phyloP scores from a whole-genome alignment of 2,797 vertebrate species.

The Spondyliosoma cantharus region DNA sequence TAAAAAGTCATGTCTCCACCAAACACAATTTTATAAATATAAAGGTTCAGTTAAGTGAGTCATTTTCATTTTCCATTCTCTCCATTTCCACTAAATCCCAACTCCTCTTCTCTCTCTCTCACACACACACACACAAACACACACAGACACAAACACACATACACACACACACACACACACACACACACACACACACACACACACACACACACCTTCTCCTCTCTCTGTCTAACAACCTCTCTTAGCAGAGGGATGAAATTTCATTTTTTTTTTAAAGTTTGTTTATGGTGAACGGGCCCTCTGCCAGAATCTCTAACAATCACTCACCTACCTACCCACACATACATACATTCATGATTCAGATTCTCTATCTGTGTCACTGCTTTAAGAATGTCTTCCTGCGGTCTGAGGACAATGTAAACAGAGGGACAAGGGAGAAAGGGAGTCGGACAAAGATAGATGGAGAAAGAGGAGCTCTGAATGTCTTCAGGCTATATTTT shows the following conservation, averaged over 20 bases:
- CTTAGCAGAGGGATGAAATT: slow-evolving; percentile 50
- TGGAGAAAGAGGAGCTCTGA: slow-evolving; percentile 6
- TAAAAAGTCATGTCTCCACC: neutral
- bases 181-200: too few species aligned
- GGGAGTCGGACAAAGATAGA: slow-evolving; percentile 10
- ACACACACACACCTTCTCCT: neutral
- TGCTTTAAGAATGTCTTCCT: slow-evolving; percentile 75
- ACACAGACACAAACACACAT: too few species aligned
- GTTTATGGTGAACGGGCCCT: slow-evolving; percentile 62
- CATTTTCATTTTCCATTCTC: neutral
- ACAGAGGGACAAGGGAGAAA: slow-evolving; percentile 46
- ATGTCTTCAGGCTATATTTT: slow-evolving; percentile 1
- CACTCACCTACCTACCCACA: slow-evolving; percentile 54
- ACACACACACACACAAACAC: too few species aligned
- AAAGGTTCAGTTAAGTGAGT: slow-evolving; percentile 3
- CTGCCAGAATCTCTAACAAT: slow-evolving; percentile 61
- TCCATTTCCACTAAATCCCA: neutral
- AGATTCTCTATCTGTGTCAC: slow-evolving; percentile 54
- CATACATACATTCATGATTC: slow-evolving; percentile 46
- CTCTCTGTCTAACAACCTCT: neutral
- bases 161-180: too few species aligned
- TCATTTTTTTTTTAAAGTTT: slow-evolving; percentile 49
- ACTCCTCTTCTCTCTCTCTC: neutral
- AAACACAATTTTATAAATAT: neutral
- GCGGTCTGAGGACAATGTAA: slow-evolving; percentile 69